Percentiles rank a stretch among this genome's conserved stretches.
phyloP scores from a whole-genome alignment of 2,113 vertebrate genomes.

The Stercorarius parasiticus region DNA sequence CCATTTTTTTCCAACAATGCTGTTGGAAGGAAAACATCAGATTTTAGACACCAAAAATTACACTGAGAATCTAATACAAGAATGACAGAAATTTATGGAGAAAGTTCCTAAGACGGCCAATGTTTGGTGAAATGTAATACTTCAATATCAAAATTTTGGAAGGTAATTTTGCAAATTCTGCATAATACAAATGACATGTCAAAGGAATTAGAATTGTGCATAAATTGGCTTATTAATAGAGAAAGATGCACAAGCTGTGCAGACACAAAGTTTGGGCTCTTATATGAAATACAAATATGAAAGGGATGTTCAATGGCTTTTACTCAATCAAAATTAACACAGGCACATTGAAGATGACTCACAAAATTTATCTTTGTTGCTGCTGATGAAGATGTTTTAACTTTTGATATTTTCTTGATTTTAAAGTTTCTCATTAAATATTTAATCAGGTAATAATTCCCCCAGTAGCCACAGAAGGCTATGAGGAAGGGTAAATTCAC shows the following conservation, averaged over 20 bases:
- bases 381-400: background rate
- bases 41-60: background rate
- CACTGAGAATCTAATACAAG: background rate
- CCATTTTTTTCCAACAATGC: background rate
- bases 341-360: background rate
- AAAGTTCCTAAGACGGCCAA: background rate
- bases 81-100: background rate
- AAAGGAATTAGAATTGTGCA: background rate
- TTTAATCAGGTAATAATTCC: background rate
- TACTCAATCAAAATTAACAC: background rate
- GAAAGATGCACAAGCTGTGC: background rate
- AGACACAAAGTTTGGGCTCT: background rate
- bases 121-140: background rate
- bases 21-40: background rate
- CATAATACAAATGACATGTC: background rate
- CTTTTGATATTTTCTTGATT: background rate
- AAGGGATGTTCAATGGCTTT: background rate
- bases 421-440: background rate
- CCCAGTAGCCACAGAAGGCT: background rate
- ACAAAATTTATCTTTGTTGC: background rate
- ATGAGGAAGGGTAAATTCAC: background rate
- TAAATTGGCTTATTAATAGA: background rate
- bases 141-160: background rate
- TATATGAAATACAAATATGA: background rate
- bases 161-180: background rate